Evolutionary conservation across 2,888 invertebrate species (phyloP), one percentile per base, ranked within the genome.

Genomic region (Epiperipatus broadwayi): DNA sequence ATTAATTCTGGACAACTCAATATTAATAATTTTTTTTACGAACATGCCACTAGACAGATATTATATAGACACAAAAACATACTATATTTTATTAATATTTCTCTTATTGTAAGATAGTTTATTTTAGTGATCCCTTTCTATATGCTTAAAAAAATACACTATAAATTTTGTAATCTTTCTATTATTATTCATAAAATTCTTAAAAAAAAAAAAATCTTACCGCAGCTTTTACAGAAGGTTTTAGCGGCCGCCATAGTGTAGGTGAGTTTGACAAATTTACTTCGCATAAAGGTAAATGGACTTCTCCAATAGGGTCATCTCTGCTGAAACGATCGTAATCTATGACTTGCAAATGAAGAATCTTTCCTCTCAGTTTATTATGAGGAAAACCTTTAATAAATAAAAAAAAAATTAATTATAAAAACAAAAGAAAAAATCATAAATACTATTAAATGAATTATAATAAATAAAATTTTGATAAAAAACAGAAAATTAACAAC

Each of bases 261-360:
- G 84, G 84, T 58, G 85, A 85, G 61, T 81, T 79, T 52, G 83
- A 81, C 46, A 85, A 67, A 49, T 54, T 65, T 65, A 81, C 83
- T 75, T 84, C 84, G 58, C 83, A 84, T 5, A 87, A 66, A 4
- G 85, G 85, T 52, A 85, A 64, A 61, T 84, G 85, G 47, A 85
- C 80, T 62, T 87, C 85, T 3, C 85, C 85, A 52, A 87, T 87
- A 34, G 85, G 84, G 58, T 87, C 85, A 57, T 87, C 85, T 51
- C 85, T 69, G 34, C 85, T 85, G 63, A 87, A 87, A 51, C 85
- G 73, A 60, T 87, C 85, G 63, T 85, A 85, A 61, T 87, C 85
- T 59, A 85, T 85, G 37, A 87, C 85, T 62, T 87, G 85, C 36
- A 87, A 71, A 59, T 87, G 85, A 21, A 87, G 68, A 21, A 85